Conservation (phyloP, 2,113 vertebrate genomes). For the Pyxicephalus adspersus region DNA sequence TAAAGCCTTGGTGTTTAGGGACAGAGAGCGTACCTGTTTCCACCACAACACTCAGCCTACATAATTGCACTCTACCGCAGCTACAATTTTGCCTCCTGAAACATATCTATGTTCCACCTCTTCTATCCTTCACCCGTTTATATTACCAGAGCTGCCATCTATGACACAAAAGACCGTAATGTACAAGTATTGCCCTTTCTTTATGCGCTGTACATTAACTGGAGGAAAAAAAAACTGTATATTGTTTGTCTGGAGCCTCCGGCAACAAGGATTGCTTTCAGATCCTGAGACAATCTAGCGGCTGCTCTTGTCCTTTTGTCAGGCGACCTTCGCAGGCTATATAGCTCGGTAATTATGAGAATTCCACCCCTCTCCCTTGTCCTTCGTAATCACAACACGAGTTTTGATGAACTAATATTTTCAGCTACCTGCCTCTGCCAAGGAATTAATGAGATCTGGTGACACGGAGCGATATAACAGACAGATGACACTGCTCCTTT, state of each 20-base stretch:
- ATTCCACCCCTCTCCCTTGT: slow-evolving; percentile 23
- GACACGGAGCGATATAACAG: slow-evolving; percentile 15
- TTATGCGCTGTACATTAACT: too few relatives aligned
- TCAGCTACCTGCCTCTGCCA: slow-evolving; percentile 38
- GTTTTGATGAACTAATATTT: slow-evolving; percentile 42
- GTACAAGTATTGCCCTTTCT: neutral
- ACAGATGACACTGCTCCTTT: slow-evolving; percentile 17
- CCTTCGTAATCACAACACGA: slow-evolving; percentile 32
- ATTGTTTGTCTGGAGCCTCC: neutral
- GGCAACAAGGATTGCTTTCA: slow-evolving; percentile 12
- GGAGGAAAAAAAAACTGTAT: neutral
- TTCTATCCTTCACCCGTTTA: neutral
- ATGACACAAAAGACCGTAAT: slow-evolving; percentile 7
- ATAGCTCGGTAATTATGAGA: neutral
- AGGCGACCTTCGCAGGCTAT: slow-evolving; percentile 10
- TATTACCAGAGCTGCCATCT: neutral
- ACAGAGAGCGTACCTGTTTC: too few relatives aligned
- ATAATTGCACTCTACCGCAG: too few relatives aligned
- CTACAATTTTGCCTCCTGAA: too few relatives aligned
- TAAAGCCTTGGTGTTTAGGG: too few relatives aligned
- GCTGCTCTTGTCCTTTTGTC: slow-evolving; percentile 4
- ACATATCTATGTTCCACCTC: neutral
- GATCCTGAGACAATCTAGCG: slow-evolving; percentile 2
- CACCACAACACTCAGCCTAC: too few relatives aligned
- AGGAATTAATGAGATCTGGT: slow-evolving; percentile 37